phyloP scores from a whole-genome alignment of 2,888 invertebrate genomes.

The Tinea trinotella region DNA sequence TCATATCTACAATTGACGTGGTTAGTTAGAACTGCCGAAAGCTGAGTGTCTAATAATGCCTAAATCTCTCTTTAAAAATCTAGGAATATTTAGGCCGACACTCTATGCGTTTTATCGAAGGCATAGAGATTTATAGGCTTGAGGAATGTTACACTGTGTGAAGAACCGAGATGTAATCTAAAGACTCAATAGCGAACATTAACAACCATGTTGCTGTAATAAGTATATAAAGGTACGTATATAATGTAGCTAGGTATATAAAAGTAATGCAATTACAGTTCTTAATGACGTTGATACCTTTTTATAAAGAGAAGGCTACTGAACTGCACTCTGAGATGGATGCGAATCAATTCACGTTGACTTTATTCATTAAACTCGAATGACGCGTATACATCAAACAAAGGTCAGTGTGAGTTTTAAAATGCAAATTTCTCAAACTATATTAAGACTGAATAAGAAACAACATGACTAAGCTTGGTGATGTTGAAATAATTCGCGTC shows the following conservation, averaged over 20 bases:
- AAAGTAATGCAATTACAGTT: conserved; percentile 30
- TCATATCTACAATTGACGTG: no score
- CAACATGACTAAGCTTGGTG: background rate
- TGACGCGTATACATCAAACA: background rate
- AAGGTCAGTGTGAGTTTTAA: background rate
- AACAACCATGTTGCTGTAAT: background rate
- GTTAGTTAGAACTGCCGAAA: no score
- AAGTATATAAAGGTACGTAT: no score
- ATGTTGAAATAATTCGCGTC: background rate
- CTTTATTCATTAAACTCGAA: background rate
- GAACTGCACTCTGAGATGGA: background rate
- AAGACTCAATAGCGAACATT: no score
- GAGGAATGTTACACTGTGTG: no score
- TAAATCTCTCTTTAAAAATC: no score
- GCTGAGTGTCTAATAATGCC: no score
- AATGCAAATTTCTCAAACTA: background rate
- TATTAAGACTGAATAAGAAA: background rate
- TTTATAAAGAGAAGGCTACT: background rate
- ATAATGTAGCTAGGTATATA: no score
- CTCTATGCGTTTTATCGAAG: no score
- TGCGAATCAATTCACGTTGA: background rate
- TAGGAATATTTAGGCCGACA: no score
- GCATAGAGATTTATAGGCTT: no score
- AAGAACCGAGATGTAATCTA: no score
- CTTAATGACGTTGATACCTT: background rate